Percentiles rank a stretch among this genome's conserved stretches.
Evolutionary conservation across 1,140 invertebrate species (phyloP).

Genomic region (Aphelenchoides besseyi): DNA sequence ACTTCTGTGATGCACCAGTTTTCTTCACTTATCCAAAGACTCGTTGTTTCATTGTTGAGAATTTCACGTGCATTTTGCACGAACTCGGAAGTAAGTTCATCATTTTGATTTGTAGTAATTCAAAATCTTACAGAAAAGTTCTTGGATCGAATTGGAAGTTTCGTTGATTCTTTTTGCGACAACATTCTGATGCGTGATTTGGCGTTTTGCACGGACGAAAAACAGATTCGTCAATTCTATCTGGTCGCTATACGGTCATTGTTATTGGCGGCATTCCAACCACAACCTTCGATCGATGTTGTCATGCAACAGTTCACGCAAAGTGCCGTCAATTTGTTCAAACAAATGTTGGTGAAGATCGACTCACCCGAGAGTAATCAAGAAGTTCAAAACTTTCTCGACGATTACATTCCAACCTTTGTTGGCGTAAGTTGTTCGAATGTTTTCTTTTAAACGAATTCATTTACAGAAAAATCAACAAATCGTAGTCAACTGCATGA

Average conservation of each 20-base stretch:
- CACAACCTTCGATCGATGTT: neutral
- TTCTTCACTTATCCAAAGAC: neutral
- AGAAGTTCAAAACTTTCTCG: no score
- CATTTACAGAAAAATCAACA: neutral
- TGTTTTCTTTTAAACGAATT: neutral
- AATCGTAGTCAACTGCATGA: neutral
- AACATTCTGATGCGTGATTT: neutral
- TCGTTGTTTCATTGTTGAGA: neutral
- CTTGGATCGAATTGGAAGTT: neutral
- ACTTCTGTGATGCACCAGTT: neutral
- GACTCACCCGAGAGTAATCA: no score
- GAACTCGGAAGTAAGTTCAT: neutral
- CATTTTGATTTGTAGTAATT: no score
- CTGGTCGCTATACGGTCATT: neutral
- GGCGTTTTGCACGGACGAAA: neutral
- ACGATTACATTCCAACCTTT: no score
- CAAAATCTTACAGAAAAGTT: neutral
- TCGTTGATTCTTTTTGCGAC: neutral
- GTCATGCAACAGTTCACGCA: neutral
- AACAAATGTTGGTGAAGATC: neutral
- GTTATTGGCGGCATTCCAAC: neutral
- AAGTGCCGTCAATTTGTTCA: neutral
- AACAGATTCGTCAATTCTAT: neutral
- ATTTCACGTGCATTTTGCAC: neutral
- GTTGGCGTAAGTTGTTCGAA: neutral